phyloP scores from a whole-genome alignment of 35 echinoderm and acorn worm species.

The Holothuria glaberrima region DNA sequence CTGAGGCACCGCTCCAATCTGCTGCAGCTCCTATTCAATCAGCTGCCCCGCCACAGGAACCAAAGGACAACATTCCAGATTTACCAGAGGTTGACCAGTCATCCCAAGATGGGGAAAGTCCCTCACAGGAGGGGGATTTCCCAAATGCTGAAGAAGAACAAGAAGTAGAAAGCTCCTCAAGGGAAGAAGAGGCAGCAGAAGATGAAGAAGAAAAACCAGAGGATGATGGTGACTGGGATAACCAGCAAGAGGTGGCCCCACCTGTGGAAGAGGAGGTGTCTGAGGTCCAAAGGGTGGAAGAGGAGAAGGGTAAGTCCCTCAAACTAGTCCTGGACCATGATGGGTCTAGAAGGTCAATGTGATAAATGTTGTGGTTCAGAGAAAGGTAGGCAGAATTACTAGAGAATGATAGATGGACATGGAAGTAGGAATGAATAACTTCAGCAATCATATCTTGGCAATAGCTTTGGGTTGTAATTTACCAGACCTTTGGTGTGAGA shows the following conservation, averaged over 20 bases:
- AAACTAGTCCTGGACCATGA: too few relatives aligned
- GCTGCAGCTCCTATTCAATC: background rate
- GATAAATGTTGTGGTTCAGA: too few relatives aligned
- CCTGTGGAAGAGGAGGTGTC: too few relatives aligned
- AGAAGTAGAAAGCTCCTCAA: background rate
- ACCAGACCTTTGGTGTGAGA: too few relatives aligned
- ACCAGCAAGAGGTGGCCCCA: background rate
- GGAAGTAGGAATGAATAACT: too few relatives aligned
- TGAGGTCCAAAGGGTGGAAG: too few relatives aligned
- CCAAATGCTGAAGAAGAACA: background rate
- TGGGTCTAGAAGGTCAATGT: too few relatives aligned
- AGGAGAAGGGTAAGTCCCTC: too few relatives aligned
- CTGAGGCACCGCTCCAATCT: background rate
- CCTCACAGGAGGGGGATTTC: slow-evolving; percentile 4
- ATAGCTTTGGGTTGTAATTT: too few relatives aligned
- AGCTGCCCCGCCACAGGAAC: background rate
- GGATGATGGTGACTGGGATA: slow-evolving; percentile 21
- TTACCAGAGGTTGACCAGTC: slow-evolving; percentile 53
- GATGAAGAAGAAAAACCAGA: slow-evolving; percentile 28
- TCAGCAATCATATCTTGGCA: too few relatives aligned
- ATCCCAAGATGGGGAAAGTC: slow-evolving; percentile 29
- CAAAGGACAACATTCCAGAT: slow-evolving; percentile 36
- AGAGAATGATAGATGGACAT: too few relatives aligned
- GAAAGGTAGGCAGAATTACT: too few relatives aligned
- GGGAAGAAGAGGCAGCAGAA: slow-evolving; percentile 10